These are phyloP conservation scores for Tonatia bakeri DNA, from an alignment of 2,113 vertebrate species.

Conservation along the genomic window DNA sequence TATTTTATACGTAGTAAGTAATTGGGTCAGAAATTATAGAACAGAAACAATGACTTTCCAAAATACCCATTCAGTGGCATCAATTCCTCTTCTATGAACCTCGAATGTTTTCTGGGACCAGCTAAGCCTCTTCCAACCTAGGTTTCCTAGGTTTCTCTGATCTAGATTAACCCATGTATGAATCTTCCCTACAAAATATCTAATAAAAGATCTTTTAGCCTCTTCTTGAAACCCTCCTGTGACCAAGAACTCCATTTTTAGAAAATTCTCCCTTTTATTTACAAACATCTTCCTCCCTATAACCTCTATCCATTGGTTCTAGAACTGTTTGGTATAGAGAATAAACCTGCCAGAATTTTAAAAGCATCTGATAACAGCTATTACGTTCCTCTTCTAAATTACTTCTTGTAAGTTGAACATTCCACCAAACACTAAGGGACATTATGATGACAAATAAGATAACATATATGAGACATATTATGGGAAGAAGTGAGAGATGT, in stretches of 20 bases:
- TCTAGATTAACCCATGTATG: neutral
- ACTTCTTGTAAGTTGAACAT: neutral
- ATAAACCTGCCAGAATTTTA: neutral
- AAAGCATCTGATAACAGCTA: neutral
- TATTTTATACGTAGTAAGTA: neutral
- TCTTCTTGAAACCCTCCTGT: neutral
- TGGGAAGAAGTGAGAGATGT: neutral
- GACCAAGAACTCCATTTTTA: neutral
- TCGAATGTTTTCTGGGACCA: neutral
- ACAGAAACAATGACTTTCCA: slow-evolving; percentile 7
- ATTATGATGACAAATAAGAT: neutral
- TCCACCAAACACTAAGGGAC: neutral
- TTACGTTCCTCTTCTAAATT: neutral
- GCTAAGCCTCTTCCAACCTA: neutral
- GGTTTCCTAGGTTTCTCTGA: neutral
- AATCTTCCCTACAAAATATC: neutral
- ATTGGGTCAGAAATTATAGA: neutral
- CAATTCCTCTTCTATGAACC: neutral
- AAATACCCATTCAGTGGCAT: neutral
- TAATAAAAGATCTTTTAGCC: neutral
- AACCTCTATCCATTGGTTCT: neutral
- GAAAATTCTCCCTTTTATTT: neutral
- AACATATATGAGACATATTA: neutral
- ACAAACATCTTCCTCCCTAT: neutral
- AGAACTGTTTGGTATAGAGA: neutral